A percentile compares a stretch with the other conserved stretches of the same genome.
Evolutionary conservation across 2,888 invertebrate species (phyloP).

Genomic region (Sussaba pulchella): DNA sequence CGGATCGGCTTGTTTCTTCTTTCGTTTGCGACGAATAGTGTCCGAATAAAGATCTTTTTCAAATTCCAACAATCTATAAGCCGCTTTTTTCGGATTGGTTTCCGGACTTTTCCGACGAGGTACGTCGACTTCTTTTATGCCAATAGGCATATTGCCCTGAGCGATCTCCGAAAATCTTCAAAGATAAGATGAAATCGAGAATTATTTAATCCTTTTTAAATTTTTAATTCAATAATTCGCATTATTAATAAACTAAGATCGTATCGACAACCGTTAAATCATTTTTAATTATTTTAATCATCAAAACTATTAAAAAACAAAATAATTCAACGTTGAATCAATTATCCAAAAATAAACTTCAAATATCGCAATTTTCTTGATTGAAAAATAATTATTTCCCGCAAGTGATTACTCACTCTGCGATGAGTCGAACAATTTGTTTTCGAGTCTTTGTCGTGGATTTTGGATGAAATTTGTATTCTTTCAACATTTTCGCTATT

Average conservation of each 20-base stretch:
- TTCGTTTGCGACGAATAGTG: conserved; percentile 70
- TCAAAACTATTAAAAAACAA: no score
- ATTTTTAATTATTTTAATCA: neutral
- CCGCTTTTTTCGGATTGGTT: conserved; percentile 80
- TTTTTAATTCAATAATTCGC: no score
- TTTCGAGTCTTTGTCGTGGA: conserved; percentile 87
- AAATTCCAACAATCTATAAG: conserved; percentile 84
- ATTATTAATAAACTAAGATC: no score
- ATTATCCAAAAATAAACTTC: conserved; percentile 41
- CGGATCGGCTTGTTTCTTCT: conserved; percentile 67
- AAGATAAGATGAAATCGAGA: conserved; percentile 44
- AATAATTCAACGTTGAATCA: no score
- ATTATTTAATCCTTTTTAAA: no score
- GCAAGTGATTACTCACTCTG: conserved; percentile 83
- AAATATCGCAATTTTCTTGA: conserved; percentile 51
- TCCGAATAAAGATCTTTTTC: conserved; percentile 85
- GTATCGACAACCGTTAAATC: no score
- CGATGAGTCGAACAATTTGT: conserved; percentile 85
- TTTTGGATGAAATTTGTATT: conserved; percentile 84
- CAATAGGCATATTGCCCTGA: conserved; percentile 89
- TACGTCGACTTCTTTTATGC: conserved; percentile 85
- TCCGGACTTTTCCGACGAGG: conserved; percentile 77
- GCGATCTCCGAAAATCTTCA: conserved; percentile 87
- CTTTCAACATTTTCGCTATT: conserved; percentile 86
- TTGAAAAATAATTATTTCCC: conserved; percentile 3